A percentile compares a stretch with the other conserved stretches of the same genome.
phyloP scores from a whole-genome alignment of 2,888 invertebrate species.

The Ochropleura plecta region DNA sequence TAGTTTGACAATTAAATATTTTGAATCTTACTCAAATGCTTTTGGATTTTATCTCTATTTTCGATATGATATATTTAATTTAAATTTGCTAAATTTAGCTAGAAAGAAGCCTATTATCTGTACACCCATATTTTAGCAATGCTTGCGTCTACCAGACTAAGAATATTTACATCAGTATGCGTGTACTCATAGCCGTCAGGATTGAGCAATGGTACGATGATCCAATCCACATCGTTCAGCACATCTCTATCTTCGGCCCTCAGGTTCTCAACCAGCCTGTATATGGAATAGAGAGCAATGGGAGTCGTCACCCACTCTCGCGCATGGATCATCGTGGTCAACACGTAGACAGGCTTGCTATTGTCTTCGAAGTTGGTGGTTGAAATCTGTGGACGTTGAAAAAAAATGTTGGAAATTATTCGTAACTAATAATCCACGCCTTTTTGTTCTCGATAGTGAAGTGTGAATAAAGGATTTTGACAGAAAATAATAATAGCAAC shows the following conservation, averaged over 20 bases:
- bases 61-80: not conserved
- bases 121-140: not conserved
- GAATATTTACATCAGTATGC: conserved; percentile 88
- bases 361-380: conserved; percentile 83
- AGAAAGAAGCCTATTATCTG: not conserved
- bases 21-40: not conserved
- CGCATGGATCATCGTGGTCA: conserved; percentile 92
- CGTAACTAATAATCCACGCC: no score
- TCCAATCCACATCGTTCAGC: conserved; percentile 92
- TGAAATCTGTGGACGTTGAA: conserved; percentile 86
- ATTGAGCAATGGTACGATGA: conserved; percentile 92
- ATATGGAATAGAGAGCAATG: conserved; percentile 90
- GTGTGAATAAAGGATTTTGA: not conserved
- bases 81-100: not conserved
- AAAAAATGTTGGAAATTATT: not conserved
- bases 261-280: conserved; percentile 89
- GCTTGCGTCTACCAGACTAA: not conserved
- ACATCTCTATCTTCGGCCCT: conserved; percentile 80
- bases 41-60: not conserved
- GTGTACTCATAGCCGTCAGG: conserved; percentile 94
- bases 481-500: no score
- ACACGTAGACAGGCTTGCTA: conserved; percentile 87
- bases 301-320: conserved; percentile 93
- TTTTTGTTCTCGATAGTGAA: not conserved
- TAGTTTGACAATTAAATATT: not conserved